Conservation (phyloP, 2,113 vertebrate genomes). For the Origma solitaria region DNA sequence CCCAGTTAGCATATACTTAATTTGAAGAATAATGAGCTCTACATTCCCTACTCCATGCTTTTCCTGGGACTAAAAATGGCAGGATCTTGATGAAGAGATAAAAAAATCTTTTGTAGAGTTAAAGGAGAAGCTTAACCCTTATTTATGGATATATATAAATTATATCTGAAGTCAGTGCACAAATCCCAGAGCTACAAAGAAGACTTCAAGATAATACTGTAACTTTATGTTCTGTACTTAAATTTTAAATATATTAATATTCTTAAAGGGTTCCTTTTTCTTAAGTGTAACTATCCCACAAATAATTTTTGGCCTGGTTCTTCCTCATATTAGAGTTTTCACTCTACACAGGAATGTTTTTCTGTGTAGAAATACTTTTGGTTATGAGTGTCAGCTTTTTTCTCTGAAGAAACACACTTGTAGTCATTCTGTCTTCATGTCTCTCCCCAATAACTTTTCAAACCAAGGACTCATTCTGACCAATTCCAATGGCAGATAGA, state of each 20-base stretch:
- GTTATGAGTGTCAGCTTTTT: not conserved
- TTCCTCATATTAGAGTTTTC: not conserved
- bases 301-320: not conserved
- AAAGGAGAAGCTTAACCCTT: not conserved
- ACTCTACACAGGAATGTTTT: accelerated
- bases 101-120: not conserved
- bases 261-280: not conserved
- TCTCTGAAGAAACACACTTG: not conserved
- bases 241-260: not conserved
- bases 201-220: not conserved
- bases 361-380: not conserved
- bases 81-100: not conserved
- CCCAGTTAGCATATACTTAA: not conserved
- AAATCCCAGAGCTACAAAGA: not conserved
- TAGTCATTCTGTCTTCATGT: not conserved
- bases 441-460: not conserved
- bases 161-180: not conserved
- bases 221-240: not conserved
- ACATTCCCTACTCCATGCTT: not conserved
- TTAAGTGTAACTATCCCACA: not conserved
- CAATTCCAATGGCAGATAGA: not conserved
- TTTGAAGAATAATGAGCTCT: not conserved
- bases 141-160: not conserved
- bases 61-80: not conserved
- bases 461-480: not conserved